A percentile compares a stretch with the other conserved stretches of the same genome.
Conservation (phyloP, 2,888 invertebrate species). For the Smittia sp. region DNA sequence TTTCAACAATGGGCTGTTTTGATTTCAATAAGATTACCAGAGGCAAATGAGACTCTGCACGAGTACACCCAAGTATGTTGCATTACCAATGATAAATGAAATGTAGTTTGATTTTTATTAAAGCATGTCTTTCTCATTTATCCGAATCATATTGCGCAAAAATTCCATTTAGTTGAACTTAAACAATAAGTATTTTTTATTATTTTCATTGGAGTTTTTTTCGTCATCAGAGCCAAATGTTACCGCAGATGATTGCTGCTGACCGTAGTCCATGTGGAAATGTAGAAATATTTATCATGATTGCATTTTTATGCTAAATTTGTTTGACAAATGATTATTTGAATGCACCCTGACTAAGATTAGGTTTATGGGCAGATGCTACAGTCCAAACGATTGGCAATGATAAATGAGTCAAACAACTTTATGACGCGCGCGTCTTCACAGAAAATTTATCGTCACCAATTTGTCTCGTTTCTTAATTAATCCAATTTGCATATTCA, state of each 20-base stretch:
- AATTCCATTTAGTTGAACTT: background rate
- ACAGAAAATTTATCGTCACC: conserved; percentile 8
- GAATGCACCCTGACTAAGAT: conserved; percentile 27
- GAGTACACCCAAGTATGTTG: background rate
- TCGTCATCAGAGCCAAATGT: conserved; percentile 3
- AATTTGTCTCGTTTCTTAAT: conserved; percentile 39
- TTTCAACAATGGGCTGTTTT: background rate
- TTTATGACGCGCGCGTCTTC: too few species aligned
- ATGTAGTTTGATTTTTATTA: background rate
- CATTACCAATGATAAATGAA: conserved; percentile 7
- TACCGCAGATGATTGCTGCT: conserved; percentile 14
- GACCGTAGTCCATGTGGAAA: conserved; percentile 20
- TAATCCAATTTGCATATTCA: conserved; percentile 40
- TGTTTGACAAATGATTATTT: conserved; percentile 36
- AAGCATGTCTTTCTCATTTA: background rate
- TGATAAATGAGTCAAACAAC: background rate
- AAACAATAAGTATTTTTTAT: background rate
- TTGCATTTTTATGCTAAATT: conserved; percentile 36
- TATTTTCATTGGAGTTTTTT: background rate
- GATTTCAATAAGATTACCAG: background rate
- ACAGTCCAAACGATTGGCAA: background rate
- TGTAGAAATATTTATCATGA: background rate
- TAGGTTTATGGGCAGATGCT: conserved; percentile 11
- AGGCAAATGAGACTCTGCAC: background rate
- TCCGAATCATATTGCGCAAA: background rate